Evolutionary conservation across 2,888 invertebrate genomes (phyloP), one percentile per base, ranked within the genome.

Genomic region (Carpatolechia fugitivella): DNA sequence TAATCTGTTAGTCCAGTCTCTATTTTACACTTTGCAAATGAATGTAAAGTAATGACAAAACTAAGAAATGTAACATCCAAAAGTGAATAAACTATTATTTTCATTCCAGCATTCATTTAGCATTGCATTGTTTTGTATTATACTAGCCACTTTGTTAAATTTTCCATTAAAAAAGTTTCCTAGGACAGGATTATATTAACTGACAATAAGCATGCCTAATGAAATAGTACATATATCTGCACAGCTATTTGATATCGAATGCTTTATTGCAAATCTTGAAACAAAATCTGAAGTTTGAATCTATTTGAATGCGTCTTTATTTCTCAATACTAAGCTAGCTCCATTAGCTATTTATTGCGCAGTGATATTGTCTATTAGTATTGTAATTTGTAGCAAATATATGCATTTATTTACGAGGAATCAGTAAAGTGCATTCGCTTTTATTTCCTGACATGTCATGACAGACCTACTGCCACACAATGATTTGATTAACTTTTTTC

Each of bases 161-260:
- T n/a, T 33, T 33, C 33, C 33, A n/a, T 33, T 5, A 33, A 33
- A 11, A 33, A 33, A 2, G n/a, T n/a, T 33, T 33, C 2, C 13
- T 48, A 33, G 30, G 20, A 41, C 31, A 35, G 30, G 41, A 35
- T 52, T 52, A 40, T 13, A 40, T 16, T 20, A 48, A 52, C 52
- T 40, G 33, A 52, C 11, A 24, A 52, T 35, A n/a, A 33, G 35
- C 56, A 49, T 41, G 56, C 52, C 16, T 48, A 52, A 56, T 52
- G 52, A 33, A 56, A 56, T 47, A 7, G 10, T 41, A 41, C 48
- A 20, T 52, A 56, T 18, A 47, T 4, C 20, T 29, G 18, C 29
- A 11, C n/a, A 44, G 24, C 10, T n/a, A 20, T 13, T 24, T 24
- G 44, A 24, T 44, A 44, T n/a, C 18, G 6, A 40, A 33, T 33